phyloP scores from a whole-genome alignment of 2,113 vertebrate genomes.

The Neodon shergylaensis region DNA sequence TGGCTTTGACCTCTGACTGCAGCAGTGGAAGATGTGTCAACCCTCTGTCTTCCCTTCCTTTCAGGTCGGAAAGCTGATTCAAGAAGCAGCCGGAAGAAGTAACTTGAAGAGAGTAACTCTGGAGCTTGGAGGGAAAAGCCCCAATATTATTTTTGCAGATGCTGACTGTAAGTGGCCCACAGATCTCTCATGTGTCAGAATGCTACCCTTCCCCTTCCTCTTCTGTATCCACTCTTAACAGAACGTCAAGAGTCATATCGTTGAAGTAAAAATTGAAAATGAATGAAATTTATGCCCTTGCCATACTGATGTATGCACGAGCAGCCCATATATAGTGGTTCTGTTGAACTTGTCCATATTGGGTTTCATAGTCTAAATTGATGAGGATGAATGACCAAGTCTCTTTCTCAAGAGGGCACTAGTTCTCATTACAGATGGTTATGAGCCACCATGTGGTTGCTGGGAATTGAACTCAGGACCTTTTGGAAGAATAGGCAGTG shows the following conservation, averaged over 20 bases:
- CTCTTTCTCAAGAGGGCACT: too few species aligned
- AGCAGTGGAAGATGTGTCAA: conserved; percentile 77
- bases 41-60: conserved; percentile 75
- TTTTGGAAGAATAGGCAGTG: too few species aligned
- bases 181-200: conserved; percentile 12
- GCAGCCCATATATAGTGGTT: too few species aligned
- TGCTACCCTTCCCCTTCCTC: neutral
- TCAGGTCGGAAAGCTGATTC: conserved; percentile 98
- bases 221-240: neutral
- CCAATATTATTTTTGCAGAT: conserved; percentile 99
- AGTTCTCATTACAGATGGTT: too few species aligned
- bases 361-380: too few species aligned
- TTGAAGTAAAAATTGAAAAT: neutral
- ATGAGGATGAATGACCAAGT: too few species aligned
- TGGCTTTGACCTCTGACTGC: conserved; percentile 71
- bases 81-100: conserved; percentile 98
- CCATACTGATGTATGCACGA: too few species aligned
- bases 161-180: conserved; percentile 94
- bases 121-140: conserved; percentile 98
- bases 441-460: too few species aligned
- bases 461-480: too few species aligned
- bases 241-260: neutral
- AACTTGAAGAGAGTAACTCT: conserved; percentile 99
- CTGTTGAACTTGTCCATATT: too few species aligned
- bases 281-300: too few species aligned